Percentiles rank a stretch among this genome's conserved stretches.
Evolutionary conservation across 2,113 vertebrate species (phyloP).

Genomic region (Serilophus lunatus): DNA sequence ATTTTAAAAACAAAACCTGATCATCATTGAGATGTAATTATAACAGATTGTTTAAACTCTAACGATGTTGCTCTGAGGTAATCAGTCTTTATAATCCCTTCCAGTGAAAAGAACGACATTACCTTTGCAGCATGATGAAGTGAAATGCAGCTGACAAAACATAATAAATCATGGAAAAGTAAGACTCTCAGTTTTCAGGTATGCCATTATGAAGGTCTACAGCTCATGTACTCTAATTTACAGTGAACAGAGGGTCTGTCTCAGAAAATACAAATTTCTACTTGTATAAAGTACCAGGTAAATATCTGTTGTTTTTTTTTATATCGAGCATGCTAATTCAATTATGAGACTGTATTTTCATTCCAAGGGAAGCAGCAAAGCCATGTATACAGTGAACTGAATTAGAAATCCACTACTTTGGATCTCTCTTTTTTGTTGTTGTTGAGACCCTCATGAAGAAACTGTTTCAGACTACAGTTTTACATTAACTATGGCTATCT

Average conservation of each 20-base stretch:
- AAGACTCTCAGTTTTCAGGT: constrained; percentile 23
- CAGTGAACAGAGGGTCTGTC: background rate
- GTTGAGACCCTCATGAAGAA: background rate
- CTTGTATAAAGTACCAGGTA: background rate
- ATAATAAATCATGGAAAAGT: constrained; percentile 63
- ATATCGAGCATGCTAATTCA: background rate
- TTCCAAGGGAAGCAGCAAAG: constrained; percentile 10
- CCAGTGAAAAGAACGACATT: constrained; percentile 57
- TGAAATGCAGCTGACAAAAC: constrained; percentile 73
- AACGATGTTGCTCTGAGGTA: constrained; percentile 61
- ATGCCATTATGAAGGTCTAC: background rate
- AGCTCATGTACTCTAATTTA: constrained; percentile 21
- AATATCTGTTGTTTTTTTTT: background rate
- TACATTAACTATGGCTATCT: background rate
- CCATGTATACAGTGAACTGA: background rate
- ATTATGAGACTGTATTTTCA: constrained; percentile 11
- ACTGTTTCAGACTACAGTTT: background rate
- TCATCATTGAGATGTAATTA: constrained; percentile 79
- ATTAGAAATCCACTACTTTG: background rate
- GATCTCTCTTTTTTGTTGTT: background rate
- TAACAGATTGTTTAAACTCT: constrained; percentile 74
- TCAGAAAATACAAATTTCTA: constrained; percentile 1
- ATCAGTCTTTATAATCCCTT: constrained; percentile 64
- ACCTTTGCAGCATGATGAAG: constrained; percentile 73
- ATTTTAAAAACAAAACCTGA: constrained; percentile 69